Conservation (phyloP, 2,888 invertebrate species). For the Caenorhabditis virilis region DNA sequence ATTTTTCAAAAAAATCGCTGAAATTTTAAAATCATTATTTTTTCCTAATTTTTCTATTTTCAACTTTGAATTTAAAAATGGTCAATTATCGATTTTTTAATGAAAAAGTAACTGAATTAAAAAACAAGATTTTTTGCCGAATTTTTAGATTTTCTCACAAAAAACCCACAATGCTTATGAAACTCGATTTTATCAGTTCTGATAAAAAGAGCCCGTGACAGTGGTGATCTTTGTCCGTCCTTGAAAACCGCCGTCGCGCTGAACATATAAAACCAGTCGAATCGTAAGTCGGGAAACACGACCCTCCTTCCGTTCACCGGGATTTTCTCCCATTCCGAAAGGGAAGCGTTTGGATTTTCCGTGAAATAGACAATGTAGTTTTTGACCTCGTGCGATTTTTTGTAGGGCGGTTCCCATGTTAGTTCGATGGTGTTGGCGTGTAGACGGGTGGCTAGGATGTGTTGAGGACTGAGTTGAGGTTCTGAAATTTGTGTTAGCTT, state of each 20-base stretch:
- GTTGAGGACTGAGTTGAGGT: constrained; percentile 66
- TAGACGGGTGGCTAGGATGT: constrained; percentile 62
- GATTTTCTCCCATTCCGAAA: constrained; percentile 66
- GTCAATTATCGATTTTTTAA: too few relatives aligned
- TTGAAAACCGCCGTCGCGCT: constrained; percentile 63
- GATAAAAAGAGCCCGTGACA: constrained; percentile 64
- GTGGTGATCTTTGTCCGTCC: constrained; percentile 63
- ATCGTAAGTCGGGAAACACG: constrained; percentile 65
- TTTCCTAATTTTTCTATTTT: too few relatives aligned
- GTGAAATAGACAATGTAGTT: constrained; percentile 67
- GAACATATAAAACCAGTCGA: constrained; percentile 66
- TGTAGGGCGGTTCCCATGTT: constrained; percentile 67
- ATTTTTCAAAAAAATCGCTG: too few relatives aligned
- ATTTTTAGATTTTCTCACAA: background rate
- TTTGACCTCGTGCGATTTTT: constrained; percentile 65
- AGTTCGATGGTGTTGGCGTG: constrained; percentile 65
- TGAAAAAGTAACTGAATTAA: too few relatives aligned
- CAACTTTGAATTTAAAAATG: background rate
- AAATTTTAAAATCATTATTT: too few relatives aligned
- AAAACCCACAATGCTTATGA: constrained; percentile 55
- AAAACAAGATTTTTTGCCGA: constrained; percentile 3
- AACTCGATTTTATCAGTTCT: constrained; percentile 67
- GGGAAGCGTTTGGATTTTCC: constrained; percentile 62
- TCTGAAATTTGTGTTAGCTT: constrained; percentile 40
- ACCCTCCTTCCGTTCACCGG: constrained; percentile 62